These are phyloP conservation scores for Burhinus oedicnemus DNA, from an alignment of 2,113 vertebrate genomes.

Conservation along the genomic window DNA sequence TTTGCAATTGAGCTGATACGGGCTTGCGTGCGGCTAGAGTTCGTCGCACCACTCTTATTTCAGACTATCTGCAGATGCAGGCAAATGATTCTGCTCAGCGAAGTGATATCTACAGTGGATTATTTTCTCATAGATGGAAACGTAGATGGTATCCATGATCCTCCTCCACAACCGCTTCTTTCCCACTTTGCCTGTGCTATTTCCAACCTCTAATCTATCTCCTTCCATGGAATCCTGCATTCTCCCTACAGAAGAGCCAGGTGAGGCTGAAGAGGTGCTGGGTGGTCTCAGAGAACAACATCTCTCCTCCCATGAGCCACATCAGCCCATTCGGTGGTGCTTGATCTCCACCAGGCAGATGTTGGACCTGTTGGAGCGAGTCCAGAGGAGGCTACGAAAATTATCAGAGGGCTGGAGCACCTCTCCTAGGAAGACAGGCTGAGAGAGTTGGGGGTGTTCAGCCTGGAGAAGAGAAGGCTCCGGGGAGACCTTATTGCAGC, in stretches of 20 bases:
- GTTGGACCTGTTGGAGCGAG: background rate
- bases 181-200: background rate
- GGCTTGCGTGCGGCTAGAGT: background rate
- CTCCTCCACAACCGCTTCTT: background rate
- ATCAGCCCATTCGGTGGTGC: background rate
- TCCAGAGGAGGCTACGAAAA: background rate
- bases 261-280: background rate
- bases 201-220: background rate
- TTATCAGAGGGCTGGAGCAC: background rate
- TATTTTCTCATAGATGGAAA: background rate
- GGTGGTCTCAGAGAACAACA: background rate
- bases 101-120: background rate
- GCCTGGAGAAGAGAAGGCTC: background rate
- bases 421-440: background rate
- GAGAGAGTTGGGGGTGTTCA: background rate
- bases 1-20: background rate
- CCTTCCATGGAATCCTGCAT: background rate
- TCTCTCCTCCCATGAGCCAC: background rate
- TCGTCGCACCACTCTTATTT: background rate
- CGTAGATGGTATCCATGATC: background rate
- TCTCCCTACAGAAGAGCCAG: background rate
- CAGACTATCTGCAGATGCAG: background rate
- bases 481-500: background rate
- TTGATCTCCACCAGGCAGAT: background rate
- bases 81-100: background rate